Percentiles rank a stretch among this genome's conserved stretches.
phyloP scores from a whole-genome alignment of 64 coral and sea anemone genomes.

The Dendrophyllia cribrosa region DNA sequence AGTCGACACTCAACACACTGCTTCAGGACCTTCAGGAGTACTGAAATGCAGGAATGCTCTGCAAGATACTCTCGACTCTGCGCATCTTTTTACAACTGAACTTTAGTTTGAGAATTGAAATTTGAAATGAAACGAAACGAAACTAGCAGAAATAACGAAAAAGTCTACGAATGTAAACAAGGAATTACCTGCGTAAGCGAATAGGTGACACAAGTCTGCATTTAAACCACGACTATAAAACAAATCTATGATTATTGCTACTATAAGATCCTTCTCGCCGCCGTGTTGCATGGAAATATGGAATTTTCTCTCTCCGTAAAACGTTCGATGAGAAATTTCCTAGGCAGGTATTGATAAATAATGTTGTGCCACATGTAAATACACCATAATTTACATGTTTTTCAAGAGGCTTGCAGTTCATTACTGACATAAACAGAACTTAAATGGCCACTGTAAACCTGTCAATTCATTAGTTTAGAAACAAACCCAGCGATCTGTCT shows the following conservation, averaged over 20 bases:
- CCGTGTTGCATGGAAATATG: not conserved
- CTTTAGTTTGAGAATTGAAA: not conserved
- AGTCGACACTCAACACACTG: too few species aligned
- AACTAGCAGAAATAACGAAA: not conserved
- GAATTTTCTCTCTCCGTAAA: not conserved
- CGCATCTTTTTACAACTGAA: too few species aligned
- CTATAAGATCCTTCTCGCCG: not conserved
- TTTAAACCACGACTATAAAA: not conserved
- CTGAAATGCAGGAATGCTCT: too few species aligned
- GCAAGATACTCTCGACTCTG: too few species aligned
- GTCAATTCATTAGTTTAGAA: not conserved
- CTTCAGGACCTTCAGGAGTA: too few species aligned
- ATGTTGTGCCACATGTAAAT: not conserved
- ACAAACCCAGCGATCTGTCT: too few species aligned
- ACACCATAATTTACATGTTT: constrained; percentile 8
- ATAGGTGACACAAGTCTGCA: not conserved
- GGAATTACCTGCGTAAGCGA: not conserved
- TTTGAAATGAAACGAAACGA: too few species aligned
- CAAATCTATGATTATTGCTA: not conserved
- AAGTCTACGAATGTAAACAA: not conserved
- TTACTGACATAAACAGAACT: not conserved
- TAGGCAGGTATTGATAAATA: too few species aligned
- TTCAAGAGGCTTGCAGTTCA: not conserved
- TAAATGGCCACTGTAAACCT: not conserved
- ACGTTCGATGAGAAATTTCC: not conserved